Base-by-base conservation (phyloP, 2,888 invertebrate genomes). In the Scaptomyza tumidula region DNA sequence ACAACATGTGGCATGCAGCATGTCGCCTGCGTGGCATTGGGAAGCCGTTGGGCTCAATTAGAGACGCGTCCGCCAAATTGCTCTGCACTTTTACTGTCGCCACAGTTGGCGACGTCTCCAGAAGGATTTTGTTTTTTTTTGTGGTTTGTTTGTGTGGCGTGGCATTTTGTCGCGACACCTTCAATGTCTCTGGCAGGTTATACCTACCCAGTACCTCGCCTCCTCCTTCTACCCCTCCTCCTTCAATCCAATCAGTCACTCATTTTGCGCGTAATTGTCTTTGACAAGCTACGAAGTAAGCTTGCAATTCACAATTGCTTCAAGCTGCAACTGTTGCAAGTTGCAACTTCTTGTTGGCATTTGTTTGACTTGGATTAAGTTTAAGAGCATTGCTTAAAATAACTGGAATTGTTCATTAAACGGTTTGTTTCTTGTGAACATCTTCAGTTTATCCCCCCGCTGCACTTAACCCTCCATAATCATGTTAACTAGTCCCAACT, bases 111-210 rank as follows among this genome's bases (percentile, higher is more conserved):
- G 57, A 59, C 67, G 61, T 60, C 53, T 63, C 75, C 53, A 45
- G 45, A 31, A 70, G 59, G 27, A n/a, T 10, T 37, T n/a, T 50
- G 33, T 3, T 41, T 4, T 65, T 33, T 6, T 43, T 62, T n/a
- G n/a, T n/a, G n/a, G n/a, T n/a, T 41, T 41, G 1, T 41, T 56
- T 61, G 52, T 55, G 65, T 82, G 89, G 59, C 56, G 71, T 86
- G 74, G 78, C 87, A 89, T 89, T 89, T 89, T 80, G 89, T 86
- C 87, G 89, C 90, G 88, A 71, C 87, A 75, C 85, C 86, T 81
- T 60, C 65, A 49, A 54, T 57, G 65, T 79, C 77, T 71, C 56
- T 31, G 59, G 41, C 41, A 41, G 41, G 58, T 64, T 69, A 60
- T 49, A 45, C 6, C 39, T 1, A 3, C 10, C 39, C 48, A 19